Evolutionary conservation across 2,888 invertebrate genomes (phyloP).

Genomic region (Drosophila histrio): DNA sequence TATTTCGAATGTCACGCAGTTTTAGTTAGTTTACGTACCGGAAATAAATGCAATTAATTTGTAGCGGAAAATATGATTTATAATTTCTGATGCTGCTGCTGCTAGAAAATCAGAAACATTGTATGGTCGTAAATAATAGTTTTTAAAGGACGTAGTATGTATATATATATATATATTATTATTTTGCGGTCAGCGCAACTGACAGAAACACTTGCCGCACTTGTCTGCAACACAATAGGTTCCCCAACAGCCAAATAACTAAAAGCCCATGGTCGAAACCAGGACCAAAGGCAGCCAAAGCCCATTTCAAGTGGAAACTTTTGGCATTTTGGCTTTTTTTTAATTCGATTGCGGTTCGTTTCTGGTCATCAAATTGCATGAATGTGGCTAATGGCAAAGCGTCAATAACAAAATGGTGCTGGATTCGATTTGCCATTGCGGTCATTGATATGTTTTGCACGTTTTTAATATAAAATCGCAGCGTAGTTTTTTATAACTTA

Average conservation of each 20-base stretch:
- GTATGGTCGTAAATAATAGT: slow-evolving; percentile 30
- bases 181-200: slow-evolving; percentile 41
- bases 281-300: slow-evolving; percentile 4
- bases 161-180: background rate
- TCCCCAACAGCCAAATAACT: background rate
- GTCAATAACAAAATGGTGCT: slow-evolving; percentile 34
- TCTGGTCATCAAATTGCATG: slow-evolving; percentile 30
- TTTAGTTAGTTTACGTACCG: slow-evolving; percentile 33
- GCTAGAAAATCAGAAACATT: slow-evolving; percentile 5
- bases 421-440: slow-evolving; percentile 18
- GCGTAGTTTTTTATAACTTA: slow-evolving; percentile 31
- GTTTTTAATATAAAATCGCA: slow-evolving; percentile 60
- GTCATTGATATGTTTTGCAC: slow-evolving; percentile 53
- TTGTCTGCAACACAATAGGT: slow-evolving; percentile 38
- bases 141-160: slow-evolving; percentile 25
- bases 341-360: slow-evolving; percentile 51
- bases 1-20: slow-evolving; percentile 27
- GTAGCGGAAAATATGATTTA: slow-evolving; percentile 54
- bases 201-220: slow-evolving; percentile 51
- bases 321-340: slow-evolving; percentile 35
- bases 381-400: slow-evolving; percentile 24
- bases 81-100: slow-evolving; percentile 33
- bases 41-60: slow-evolving; percentile 65
- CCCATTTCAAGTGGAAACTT: slow-evolving; percentile 23
- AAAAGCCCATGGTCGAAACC: background rate